Evolutionary conservation across 2,888 invertebrate species (phyloP).

Genomic region (Perizoma affinitatum): DNA sequence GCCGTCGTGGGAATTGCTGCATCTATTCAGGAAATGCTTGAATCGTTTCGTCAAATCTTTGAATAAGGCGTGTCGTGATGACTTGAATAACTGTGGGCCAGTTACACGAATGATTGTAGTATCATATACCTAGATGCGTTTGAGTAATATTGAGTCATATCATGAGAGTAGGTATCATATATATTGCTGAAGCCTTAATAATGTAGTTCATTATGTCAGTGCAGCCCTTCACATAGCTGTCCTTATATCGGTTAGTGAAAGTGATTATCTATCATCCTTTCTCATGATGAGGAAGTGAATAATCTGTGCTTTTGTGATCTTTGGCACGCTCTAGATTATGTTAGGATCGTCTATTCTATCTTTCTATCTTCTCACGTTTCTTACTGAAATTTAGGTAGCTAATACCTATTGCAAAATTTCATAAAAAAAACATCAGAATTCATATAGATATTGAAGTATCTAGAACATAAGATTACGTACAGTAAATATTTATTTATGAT

Average conservation of each 20-base stretch:
- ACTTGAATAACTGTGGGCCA: conserved; percentile 37
- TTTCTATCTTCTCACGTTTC: conserved; percentile 24
- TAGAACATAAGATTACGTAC: too few species aligned
- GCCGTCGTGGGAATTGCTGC: conserved; percentile 31
- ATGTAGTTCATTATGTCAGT: conserved; percentile 55
- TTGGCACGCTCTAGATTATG: conserved; percentile 54
- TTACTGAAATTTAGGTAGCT: conserved; percentile 2
- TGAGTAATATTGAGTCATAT: conserved; percentile 11
- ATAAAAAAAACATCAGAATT: neutral
- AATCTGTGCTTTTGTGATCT: conserved; percentile 56
- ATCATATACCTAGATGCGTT: neutral
- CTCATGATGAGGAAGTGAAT: conserved; percentile 67
- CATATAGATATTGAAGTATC: too few species aligned
- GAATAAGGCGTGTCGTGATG: conserved; percentile 48
- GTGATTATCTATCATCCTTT: conserved; percentile 65
- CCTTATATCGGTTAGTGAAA: conserved; percentile 70
- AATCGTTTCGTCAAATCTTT: conserved; percentile 38
- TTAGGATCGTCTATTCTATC: conserved; percentile 37
- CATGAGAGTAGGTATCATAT: neutral
- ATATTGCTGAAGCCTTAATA: conserved; percentile 8
- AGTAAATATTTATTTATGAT: too few species aligned
- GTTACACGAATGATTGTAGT: conserved; percentile 37
- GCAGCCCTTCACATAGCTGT: conserved; percentile 62
- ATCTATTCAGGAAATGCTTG: conserved; percentile 40
- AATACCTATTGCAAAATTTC: neutral